phyloP scores from a whole-genome alignment of 2,113 vertebrate species.

The Bettongia penicillata region DNA sequence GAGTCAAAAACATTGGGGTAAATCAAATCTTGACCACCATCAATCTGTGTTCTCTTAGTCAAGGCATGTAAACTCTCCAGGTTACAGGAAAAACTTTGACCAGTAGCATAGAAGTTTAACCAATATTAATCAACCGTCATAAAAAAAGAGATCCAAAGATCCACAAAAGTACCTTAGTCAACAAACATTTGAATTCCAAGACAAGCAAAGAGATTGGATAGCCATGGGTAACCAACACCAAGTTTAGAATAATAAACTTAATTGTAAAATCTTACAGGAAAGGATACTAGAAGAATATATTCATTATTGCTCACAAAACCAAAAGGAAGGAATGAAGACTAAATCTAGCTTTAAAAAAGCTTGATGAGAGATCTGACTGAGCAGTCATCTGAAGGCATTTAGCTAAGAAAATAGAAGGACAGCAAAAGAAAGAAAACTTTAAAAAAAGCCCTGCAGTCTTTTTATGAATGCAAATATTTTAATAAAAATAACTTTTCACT shows the following conservation, averaged over 20 bases:
- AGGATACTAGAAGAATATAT: background rate
- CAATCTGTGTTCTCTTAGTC: background rate
- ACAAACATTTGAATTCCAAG: background rate
- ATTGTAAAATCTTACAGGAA: background rate
- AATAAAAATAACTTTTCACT: background rate
- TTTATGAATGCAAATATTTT: background rate
- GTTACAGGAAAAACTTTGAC: background rate
- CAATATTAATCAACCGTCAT: background rate
- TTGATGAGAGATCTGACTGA: background rate
- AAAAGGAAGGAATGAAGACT: background rate
- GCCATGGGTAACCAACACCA: background rate
- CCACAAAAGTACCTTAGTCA: background rate
- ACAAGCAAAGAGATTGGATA: background rate
- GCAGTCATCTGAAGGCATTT: background rate
- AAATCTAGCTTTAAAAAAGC: background rate
- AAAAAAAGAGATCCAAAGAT: background rate
- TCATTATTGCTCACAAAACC: background rate
- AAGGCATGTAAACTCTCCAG: background rate
- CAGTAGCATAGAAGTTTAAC: background rate
- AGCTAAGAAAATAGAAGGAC: background rate
- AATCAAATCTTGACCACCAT: background rate
- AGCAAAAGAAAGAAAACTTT: background rate
- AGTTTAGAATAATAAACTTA: background rate
- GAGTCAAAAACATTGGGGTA: background rate
- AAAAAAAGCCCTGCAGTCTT: background rate